Conservation (phyloP, 2,888 invertebrate species). For the Idaea straminata region DNA sequence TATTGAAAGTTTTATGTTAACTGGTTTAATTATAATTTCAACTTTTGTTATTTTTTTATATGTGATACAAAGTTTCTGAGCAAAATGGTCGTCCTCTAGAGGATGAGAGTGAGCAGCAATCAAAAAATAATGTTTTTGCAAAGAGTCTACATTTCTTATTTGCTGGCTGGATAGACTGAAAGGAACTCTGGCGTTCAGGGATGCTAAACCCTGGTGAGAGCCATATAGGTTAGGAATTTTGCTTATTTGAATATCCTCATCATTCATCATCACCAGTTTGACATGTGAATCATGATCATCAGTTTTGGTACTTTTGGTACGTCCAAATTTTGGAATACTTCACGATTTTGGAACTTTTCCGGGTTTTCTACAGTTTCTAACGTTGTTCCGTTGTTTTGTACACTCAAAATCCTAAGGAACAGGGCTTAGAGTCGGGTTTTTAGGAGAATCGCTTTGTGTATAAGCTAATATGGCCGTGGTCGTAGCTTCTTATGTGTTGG, state of each 20-base stretch:
- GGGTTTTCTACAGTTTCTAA: constrained; percentile 12
- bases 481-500: constrained; percentile 74
- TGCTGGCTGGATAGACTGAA: constrained; percentile 79
- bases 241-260: constrained; percentile 66
- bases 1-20: neutral
- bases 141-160: constrained; percentile 78
- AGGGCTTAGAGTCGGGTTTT: constrained; percentile 65
- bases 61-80: neutral
- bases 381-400: constrained; percentile 25
- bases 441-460: constrained; percentile 43
- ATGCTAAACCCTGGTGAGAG: constrained; percentile 81
- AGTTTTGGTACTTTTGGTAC: constrained; percentile 32
- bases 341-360: constrained; percentile 29
- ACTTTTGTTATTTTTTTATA: neutral
- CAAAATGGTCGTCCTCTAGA: constrained; percentile 43
- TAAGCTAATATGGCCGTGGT: constrained; percentile 60
- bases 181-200: constrained; percentile 79
- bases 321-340: constrained; percentile 28
- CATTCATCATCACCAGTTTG: constrained; percentile 12
- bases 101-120: constrained; percentile 50
- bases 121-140: constrained; percentile 75
- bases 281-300: constrained; percentile 43
- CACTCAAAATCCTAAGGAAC: constrained; percentile 70
- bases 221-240: constrained; percentile 78
- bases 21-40: neutral